Evolutionary conservation across 1,140 invertebrate genomes (phyloP).

Genomic region (Penaeus indicus): DNA sequence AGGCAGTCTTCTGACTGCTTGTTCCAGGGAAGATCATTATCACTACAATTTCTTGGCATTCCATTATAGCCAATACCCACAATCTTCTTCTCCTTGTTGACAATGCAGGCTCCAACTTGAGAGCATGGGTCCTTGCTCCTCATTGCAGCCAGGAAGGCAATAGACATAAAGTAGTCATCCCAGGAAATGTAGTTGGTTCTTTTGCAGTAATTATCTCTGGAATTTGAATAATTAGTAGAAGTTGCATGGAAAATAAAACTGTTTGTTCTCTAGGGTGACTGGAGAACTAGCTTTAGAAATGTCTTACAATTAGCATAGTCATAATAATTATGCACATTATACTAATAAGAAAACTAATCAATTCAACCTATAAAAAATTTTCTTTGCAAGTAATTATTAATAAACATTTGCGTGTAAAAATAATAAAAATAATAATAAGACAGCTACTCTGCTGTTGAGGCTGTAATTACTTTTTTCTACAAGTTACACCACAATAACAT

Average conservation of each 20-base stretch:
- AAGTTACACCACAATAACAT: too few relatives aligned
- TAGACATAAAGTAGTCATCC: constrained; percentile 77
- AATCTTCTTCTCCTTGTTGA: constrained; percentile 74
- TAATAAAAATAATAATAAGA: too few relatives aligned
- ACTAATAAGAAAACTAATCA: too few relatives aligned
- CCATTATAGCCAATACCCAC: constrained; percentile 78
- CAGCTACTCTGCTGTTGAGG: too few relatives aligned
- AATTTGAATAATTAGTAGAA: not conserved
- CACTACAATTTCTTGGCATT: constrained; percentile 75
- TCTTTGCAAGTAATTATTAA: too few relatives aligned
- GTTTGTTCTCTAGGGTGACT: not conserved
- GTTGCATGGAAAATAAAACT: not conserved
- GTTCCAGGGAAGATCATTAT: constrained; percentile 75
- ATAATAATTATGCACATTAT: too few relatives aligned
- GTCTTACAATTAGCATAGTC: too few relatives aligned
- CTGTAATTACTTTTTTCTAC: too few relatives aligned
- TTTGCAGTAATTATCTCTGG: constrained; percentile 66
- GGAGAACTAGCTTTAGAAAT: too few relatives aligned
- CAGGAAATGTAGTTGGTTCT: constrained; percentile 73
- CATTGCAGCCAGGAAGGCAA: constrained; percentile 74
- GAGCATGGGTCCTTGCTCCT: constrained; percentile 76
- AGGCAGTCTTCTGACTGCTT: constrained; percentile 68
- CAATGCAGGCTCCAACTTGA: constrained; percentile 76
- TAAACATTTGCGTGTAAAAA: too few relatives aligned
- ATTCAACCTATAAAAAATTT: too few relatives aligned